These are phyloP conservation scores for Tetheella fluctuosa DNA, from an alignment of 2,888 invertebrate species.

Conservation along the genomic window DNA sequence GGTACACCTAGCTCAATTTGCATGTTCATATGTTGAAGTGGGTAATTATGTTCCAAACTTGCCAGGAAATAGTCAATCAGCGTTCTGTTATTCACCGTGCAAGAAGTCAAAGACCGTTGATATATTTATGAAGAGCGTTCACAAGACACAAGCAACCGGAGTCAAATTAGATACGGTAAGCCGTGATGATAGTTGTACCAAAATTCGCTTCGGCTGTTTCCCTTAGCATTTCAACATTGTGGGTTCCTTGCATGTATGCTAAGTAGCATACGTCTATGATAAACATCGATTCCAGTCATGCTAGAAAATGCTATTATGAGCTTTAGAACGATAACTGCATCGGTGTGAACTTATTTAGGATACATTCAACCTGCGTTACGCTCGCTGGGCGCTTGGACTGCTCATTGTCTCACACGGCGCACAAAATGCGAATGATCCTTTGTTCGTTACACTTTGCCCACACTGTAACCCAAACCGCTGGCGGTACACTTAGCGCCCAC, in stretches of 20 bases:
- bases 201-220: constrained; percentile 43
- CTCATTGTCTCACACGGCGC: constrained; percentile 66
- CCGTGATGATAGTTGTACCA: constrained; percentile 53
- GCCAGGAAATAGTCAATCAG: constrained; percentile 63
- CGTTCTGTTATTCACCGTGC: constrained; percentile 56
- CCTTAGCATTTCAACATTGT: constrained; percentile 17
- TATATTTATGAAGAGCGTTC: constrained; percentile 52
- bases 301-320: constrained; percentile 31
- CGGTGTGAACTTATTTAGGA: constrained; percentile 69
- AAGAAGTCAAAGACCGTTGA: constrained; percentile 70
- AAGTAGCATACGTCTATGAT: neutral
- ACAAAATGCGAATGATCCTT: constrained; percentile 75
- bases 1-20: constrained; percentile 50
- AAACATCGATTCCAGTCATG: constrained; percentile 19
- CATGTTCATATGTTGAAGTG: constrained; percentile 42
- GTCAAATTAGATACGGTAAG: constrained; percentile 65
- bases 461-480: constrained; percentile 68
- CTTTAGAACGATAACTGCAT: constrained; percentile 40
- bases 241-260: neutral
- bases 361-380: constrained; percentile 79
- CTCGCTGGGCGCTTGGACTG: constrained; percentile 66
- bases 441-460: constrained; percentile 73
- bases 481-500: constrained; percentile 71
- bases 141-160: constrained; percentile 43
- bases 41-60: constrained; percentile 48